Percentiles rank a stretch among this genome's conserved stretches.
phyloP scores from a whole-genome alignment of 1,140 invertebrate species.

The Micrasema minimum region DNA sequence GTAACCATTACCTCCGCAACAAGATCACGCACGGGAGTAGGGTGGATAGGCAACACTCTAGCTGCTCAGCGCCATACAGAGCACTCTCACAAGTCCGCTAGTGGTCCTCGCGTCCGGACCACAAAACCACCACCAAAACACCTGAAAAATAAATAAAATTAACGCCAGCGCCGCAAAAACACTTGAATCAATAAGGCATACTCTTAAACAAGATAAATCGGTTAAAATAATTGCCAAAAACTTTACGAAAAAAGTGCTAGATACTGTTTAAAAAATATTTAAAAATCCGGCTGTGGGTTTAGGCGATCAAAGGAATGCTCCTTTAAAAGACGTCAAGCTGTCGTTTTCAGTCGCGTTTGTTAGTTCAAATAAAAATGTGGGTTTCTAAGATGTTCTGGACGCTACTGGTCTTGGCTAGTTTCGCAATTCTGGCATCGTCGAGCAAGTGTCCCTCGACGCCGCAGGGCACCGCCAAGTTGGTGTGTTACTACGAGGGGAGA shows the following conservation, averaged over 20 bases:
- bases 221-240: slow-evolving; percentile 6
- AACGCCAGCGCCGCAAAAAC: neutral
- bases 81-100: slow-evolving; percentile 28
- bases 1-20: slow-evolving; percentile 2
- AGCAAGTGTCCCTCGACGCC: slow-evolving; percentile 46
- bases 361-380: slow-evolving; percentile 27
- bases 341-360: neutral
- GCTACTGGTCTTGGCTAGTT: slow-evolving; percentile 26
- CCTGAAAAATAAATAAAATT: slow-evolving; percentile 9
- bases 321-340: slow-evolving; percentile 7
- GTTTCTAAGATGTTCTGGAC: neutral
- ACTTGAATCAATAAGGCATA: neutral
- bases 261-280: neutral
- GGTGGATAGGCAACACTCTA: neutral
- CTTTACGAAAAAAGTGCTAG: slow-evolving; percentile 2
- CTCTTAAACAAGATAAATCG: neutral
- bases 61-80: slow-evolving; percentile 10
- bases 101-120: slow-evolving; percentile 28
- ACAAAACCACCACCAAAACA: slow-evolving; percentile 22
- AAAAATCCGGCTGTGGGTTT: neutral
- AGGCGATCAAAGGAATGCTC: slow-evolving; percentile 5
- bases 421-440: slow-evolving; percentile 28
- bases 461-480: slow-evolving; percentile 61
- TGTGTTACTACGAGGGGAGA: slow-evolving; percentile 58
- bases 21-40: slow-evolving; percentile 29